Evolutionary conservation across 2,888 invertebrate genomes (phyloP), one percentile per base, ranked within the genome.

Genomic region (Dicyrtoma fusca): DNA sequence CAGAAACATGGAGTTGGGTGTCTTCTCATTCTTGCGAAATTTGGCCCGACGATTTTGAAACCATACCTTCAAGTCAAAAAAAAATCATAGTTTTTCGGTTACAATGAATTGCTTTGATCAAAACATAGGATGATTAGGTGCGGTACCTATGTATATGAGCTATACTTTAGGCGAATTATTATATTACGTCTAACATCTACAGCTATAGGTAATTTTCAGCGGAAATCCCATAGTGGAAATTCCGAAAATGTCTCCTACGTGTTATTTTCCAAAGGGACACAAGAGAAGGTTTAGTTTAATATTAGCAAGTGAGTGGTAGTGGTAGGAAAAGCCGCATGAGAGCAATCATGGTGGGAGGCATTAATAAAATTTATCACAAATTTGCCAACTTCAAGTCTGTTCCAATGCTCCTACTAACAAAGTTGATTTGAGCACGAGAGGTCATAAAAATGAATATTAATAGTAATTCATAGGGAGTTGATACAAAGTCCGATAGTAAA

Each of bases 21-120:
- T 44, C 53, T 94, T 94, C 84, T 94, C 94, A 82, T 94, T 94
- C 82, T 95, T 95, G 53, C 94, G 88, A 94, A 94, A 95, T 85
- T 95, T 95, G 61, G 94, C 94, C 49, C 94, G 88, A 1, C 94
- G 88, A 84, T 95, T 95, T 86, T 95, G 94, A 84, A 94, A 95
- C 94, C 94, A 94, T 5, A 95, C 94, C 94, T 94, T 88, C 0
- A 87, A 87, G 81, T 83, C 81, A 83, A 80, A 77, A 76, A 74
- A 75, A 72, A 59, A 68, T 13, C 19, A 6, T 51, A n/a, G n/a
- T n/a, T n/a, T n/a, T n/a, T 11, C 25, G n/a, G n/a, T 51, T 13
- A 51, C 3, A n/a, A 66, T 8, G 34, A 34, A 5, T 34, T 34
- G 34, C 34, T 34, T 34, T 34, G 34, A n/a, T n/a, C 8, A 34